phyloP scores from a whole-genome alignment of 2,113 vertebrate species.

The Varanus salvator region DNA sequence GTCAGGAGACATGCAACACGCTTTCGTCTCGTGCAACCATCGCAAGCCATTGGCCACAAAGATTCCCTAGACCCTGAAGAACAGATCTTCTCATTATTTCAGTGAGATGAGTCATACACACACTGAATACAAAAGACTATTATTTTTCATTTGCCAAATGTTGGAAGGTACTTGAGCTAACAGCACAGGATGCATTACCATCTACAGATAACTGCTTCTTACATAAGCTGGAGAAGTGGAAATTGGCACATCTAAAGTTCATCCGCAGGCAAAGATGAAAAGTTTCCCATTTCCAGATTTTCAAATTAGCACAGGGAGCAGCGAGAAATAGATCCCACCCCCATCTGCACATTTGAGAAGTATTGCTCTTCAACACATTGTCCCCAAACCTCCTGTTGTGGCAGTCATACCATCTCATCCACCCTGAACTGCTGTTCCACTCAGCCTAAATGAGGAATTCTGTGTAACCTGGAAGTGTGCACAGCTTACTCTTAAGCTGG shows the following conservation, averaged over 20 bases:
- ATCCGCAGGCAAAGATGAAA: background rate
- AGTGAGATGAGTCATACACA: background rate
- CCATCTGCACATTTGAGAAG: background rate
- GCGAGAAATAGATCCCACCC: background rate
- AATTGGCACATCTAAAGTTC: conserved; percentile 7
- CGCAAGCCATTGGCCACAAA: too few species aligned
- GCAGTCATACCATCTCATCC: background rate
- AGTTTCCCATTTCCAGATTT: background rate
- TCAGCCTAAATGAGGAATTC: background rate
- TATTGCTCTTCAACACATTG: background rate
- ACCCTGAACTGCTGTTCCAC: background rate
- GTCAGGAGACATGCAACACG: background rate
- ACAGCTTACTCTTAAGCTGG: background rate
- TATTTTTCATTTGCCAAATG: conserved; percentile 2
- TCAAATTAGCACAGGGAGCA: background rate
- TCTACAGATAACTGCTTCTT: background rate
- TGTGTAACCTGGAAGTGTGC: background rate
- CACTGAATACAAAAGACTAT: background rate
- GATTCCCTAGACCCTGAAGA: too few species aligned
- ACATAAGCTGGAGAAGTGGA: background rate
- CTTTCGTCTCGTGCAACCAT: too few species aligned
- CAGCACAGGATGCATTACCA: background rate
- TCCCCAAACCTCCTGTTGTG: background rate
- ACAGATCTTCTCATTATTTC: background rate
- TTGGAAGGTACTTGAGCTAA: background rate